Evolutionary conservation across 2,113 vertebrate species (phyloP).

Genomic region (Phalacrocorax aristotelis): DNA sequence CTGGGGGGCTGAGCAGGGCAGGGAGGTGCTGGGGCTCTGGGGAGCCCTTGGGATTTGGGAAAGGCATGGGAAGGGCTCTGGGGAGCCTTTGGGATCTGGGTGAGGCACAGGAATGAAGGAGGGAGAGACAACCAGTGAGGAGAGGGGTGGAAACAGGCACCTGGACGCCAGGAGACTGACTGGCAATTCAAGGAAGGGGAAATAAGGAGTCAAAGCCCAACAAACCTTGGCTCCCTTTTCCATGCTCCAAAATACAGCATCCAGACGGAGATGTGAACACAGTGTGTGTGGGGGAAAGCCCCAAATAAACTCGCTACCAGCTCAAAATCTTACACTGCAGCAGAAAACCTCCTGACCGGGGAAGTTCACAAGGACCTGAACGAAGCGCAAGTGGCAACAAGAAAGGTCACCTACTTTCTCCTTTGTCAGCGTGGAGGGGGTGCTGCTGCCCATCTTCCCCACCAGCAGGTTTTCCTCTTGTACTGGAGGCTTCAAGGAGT

Average conservation of each 20-base stretch:
- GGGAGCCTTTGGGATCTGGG: neutral
- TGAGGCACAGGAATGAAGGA: neutral
- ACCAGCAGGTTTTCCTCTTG: fast-evolving
- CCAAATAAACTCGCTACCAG: neutral
- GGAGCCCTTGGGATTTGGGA: too few species aligned
- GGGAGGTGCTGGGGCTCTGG: neutral
- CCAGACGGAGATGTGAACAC: fast-evolving
- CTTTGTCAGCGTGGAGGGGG: fast-evolving
- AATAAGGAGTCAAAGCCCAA: neutral
- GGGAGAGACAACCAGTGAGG: neutral
- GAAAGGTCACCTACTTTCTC: slow-evolving; percentile 41
- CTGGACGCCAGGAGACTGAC: neutral
- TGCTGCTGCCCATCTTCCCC: neutral
- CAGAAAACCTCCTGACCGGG: neutral
- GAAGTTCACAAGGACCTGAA: neutral
- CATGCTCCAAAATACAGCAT: fast-evolving
- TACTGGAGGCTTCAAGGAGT: neutral
- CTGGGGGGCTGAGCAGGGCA: fast-evolving
- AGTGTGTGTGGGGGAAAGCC: neutral
- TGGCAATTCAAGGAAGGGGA: neutral
- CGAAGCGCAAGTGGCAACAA: neutral
- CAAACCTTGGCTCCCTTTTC: neutral
- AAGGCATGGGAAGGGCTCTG: too few species aligned
- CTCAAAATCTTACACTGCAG: neutral
- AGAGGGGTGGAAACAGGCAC: neutral